Evolutionary conservation across 2,113 vertebrate genomes (phyloP), one percentile per base, ranked within the genome.

Genomic region (Epinephelus cyanopodus): DNA sequence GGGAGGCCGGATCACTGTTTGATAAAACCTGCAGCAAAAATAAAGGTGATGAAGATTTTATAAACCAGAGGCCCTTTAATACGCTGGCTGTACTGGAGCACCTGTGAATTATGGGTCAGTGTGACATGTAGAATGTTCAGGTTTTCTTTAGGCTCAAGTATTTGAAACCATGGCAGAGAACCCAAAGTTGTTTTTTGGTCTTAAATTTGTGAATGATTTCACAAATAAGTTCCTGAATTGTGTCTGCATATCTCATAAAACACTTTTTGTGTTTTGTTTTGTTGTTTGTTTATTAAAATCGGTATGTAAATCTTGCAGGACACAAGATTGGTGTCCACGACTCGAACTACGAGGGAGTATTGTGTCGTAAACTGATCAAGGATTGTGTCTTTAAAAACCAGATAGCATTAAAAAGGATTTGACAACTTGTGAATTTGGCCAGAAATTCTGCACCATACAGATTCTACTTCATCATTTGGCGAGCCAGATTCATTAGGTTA

Each of bases 41-140:
- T n/a, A 23, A 23, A 42, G 39, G 42, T 8, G 37, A 64, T 64
- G 37, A 61, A 37, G 60, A 65, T 25, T 63, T 42, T 42, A 39
- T 56, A 64, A 50, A 42, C 18, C 66, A 14, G 10, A 66, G 21
- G 14, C 33, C 21, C 69, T 69, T 73, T 68, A 60, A 18, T 45
- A 21, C 0, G 6, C 27, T 33, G 18, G 63, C n/a, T 82, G 47
- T 75, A 37, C n/a, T 53, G 48, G 33, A 72, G 21, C 29, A 17
- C 13, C 19, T 18, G 37, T 33, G 48, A 42, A 62, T n/a, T 15
- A 37, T 47, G 12, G 39, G 17, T 42, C 53, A 67, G 57, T 60
- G 63, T 66, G 58, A 71, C 15, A 29, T 61, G 18, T n/a, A 53
- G 50, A 9, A 69, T 39, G 19, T 54, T 63, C 7, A 7, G 19